phyloP scores from a whole-genome alignment of 2,888 invertebrate genomes.

The Agriotes lineatus region DNA sequence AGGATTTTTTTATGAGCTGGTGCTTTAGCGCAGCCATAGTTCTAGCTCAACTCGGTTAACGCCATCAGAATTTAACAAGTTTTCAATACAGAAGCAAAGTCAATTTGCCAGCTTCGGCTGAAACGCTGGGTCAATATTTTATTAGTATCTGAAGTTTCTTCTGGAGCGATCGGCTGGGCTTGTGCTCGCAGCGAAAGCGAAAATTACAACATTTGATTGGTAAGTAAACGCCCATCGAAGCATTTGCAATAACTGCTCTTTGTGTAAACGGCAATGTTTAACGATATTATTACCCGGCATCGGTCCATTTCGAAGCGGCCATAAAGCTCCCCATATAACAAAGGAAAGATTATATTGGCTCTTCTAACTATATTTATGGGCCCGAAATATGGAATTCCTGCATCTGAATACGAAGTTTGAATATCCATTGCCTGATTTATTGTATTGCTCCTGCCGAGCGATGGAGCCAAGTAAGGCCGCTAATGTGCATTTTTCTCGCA shows the following conservation, averaged over 20 bases:
- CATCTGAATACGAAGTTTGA: conserved; percentile 46
- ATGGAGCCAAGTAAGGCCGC: conserved; percentile 35
- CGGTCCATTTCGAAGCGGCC: conserved; percentile 39
- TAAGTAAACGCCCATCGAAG: conserved; percentile 36
- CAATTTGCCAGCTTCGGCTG: conserved; percentile 22
- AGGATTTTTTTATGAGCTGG: too few relatives aligned
- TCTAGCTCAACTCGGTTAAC: too few relatives aligned
- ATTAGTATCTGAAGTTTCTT: conserved; percentile 35
- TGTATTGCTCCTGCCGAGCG: conserved; percentile 33
- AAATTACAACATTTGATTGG: conserved; percentile 32
- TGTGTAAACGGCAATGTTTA: conserved; percentile 41
- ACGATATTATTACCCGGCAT: conserved; percentile 44
- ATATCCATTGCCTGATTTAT: conserved; percentile 48
- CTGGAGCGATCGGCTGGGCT: conserved; percentile 8
- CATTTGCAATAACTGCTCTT: conserved; percentile 40
- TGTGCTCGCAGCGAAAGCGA: conserved; percentile 18
- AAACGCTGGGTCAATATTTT: conserved; percentile 34
- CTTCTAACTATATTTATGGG: conserved; percentile 45
- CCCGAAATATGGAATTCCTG: conserved; percentile 46
- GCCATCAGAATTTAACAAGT: conserved; percentile 1
- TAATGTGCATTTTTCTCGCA: conserved; percentile 38
- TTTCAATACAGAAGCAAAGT: conserved; percentile 14
- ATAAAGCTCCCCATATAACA: conserved; percentile 45
- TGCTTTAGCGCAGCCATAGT: too few relatives aligned
- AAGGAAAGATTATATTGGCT: conserved; percentile 48